Evolutionary conservation across 2,888 invertebrate genomes (phyloP), one percentile per base, ranked within the genome.

Genomic region (Drosophila mimica): DNA sequence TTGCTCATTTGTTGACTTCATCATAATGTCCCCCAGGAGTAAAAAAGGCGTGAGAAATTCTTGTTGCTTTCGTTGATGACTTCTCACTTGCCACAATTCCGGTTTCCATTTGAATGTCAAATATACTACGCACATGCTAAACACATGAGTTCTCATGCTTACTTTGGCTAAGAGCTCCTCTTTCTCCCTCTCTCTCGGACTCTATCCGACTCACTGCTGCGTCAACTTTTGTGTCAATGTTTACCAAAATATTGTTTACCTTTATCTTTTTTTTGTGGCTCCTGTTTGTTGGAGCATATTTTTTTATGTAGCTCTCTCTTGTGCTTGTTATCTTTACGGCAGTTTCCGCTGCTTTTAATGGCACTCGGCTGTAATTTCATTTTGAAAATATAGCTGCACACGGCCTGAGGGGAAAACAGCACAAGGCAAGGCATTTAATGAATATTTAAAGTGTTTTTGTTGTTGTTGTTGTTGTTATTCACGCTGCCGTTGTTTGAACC

Each of bases 321-420:
- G 51, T 76, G 51, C 72, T 83, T 74, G 74, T 83, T 88, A 79
- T 85, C 83, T 80, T 78, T 75, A 80, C 65, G 84, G 76, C 74
- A 73, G 66, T 61, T 81, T 76, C 79, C 76, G 77, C 54, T 64
- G 65, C 70, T 77, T 87, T 76, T 89, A 87, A 87, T 87, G 89
- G 89, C 74, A 70, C 83, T 82, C 73, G 65, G 49, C 49, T 70
- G 81, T 87, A 82, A 89, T 89, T 81, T 87, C 71, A 83, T 87
- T 89, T 81, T 46, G 20, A 43, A 70, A 72, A 63, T 66, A 67
- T 62, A 59, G 49, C 67, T 63, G 68, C 49, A 68, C 30, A 33
- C 43, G 54, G 57, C 31, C 51, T 51, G 43, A 38, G 20, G n/a
- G 3, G 28, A 49, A 28, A n/a, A 33, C 4, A 31, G 60, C 43